phyloP scores from a whole-genome alignment of 2,797 vertebrate species.

The Anniella stebbinsi region DNA sequence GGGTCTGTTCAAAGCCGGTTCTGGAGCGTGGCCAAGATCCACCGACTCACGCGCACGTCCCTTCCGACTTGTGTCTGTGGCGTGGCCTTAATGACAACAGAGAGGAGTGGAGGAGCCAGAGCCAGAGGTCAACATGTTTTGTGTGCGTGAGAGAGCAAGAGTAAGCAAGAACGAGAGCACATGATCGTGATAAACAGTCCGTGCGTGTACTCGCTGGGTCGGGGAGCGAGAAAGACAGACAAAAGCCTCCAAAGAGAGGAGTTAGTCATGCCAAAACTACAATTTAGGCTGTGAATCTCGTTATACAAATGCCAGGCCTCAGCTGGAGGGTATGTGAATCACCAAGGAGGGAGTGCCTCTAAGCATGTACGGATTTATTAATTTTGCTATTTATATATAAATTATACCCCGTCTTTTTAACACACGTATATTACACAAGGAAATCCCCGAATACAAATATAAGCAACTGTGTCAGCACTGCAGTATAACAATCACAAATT shows the following conservation, averaged over 20 bases:
- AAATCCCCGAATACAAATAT: neutral
- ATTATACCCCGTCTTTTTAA: neutral
- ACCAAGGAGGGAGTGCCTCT: neutral
- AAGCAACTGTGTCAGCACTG: neutral
- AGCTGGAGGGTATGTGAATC: neutral
- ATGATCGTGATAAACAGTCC: neutral
- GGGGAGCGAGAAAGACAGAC: too few relatives aligned
- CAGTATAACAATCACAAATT: too few relatives aligned
- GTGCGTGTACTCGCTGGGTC: neutral
- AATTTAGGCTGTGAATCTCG: too few relatives aligned
- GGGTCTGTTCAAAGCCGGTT: neutral
- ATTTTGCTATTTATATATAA: neutral
- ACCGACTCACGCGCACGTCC: neutral
- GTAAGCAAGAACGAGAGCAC: neutral
- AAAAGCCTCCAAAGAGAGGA: neutral
- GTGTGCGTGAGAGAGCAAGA: neutral
- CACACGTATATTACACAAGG: too few relatives aligned
- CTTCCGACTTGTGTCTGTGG: neutral
- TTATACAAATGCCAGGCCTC: fast-evolving
- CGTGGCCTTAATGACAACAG: neutral
- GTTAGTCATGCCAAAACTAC: neutral
- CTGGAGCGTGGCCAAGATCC: neutral
- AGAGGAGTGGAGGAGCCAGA: neutral
- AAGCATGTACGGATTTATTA: neutral
- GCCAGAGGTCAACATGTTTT: too few relatives aligned